Percentiles rank a stretch among this genome's conserved stretches.
phyloP scores from a whole-genome alignment of 1,140 invertebrate genomes.

The Helicoverpa armigera region DNA sequence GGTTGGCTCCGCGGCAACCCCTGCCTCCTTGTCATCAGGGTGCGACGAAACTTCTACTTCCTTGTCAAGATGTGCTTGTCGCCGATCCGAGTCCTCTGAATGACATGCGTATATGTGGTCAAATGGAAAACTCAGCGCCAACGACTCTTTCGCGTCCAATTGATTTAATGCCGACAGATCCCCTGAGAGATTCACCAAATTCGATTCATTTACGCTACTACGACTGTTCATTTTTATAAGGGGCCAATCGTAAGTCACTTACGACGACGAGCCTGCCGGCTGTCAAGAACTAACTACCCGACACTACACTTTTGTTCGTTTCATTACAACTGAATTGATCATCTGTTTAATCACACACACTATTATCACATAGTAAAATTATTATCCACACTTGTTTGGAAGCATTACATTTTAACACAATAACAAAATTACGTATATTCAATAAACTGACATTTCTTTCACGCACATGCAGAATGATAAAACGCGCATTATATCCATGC shows the following conservation, averaged over 20 bases:
- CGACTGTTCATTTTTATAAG: constrained; percentile 83
- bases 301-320: constrained; percentile 71
- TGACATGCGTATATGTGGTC: constrained; percentile 82
- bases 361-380: constrained; percentile 53
- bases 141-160: constrained; percentile 77
- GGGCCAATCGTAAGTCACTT: constrained; percentile 68
- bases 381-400: constrained; percentile 52
- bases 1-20: constrained; percentile 32
- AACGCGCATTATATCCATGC: constrained; percentile 69
- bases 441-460: constrained; percentile 78
- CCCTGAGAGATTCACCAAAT: constrained; percentile 81
- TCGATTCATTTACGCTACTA: constrained; percentile 81
- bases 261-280: constrained; percentile 81
- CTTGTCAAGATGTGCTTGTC: constrained; percentile 69
- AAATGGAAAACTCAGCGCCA: constrained; percentile 77
- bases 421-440: constrained; percentile 66
- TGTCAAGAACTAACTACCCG: constrained; percentile 77
- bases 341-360: constrained; percentile 56
- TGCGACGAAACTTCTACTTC: constrained; percentile 69
- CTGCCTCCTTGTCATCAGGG: constrained; percentile 63
- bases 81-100: constrained; percentile 68
- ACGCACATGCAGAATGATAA: constrained; percentile 80
- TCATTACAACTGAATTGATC: constrained; percentile 71
- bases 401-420: constrained; percentile 76
- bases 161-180: constrained; percentile 74